A percentile compares a stretch with the other conserved stretches of the same genome.
These are phyloP conservation scores for Drosophila macrospina DNA, from an alignment of 2,888 invertebrate species.

Conservation along the genomic window DNA sequence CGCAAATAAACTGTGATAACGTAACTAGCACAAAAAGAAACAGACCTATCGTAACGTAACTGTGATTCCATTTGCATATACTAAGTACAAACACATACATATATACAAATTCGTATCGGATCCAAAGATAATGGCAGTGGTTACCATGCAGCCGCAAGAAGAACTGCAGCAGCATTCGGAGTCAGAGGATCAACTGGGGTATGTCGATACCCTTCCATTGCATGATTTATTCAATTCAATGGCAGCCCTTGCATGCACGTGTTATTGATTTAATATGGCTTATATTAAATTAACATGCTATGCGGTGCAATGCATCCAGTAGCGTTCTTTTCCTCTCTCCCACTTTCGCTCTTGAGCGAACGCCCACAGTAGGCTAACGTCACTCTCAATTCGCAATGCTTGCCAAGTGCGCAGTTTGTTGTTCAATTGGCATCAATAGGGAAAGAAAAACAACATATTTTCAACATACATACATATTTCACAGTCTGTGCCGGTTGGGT, in stretches of 20 bases:
- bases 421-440: conserved; percentile 54
- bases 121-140: conserved; percentile 19
- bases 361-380: background rate
- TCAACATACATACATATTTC: conserved; percentile 12
- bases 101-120: conserved; percentile 22
- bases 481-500: conserved; percentile 31
- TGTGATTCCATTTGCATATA: conserved; percentile 41
- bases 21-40: conserved; percentile 35
- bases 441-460: conserved; percentile 38
- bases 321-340: background rate
- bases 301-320: background rate
- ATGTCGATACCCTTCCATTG: conserved; percentile 25
- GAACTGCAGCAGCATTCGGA: conserved; percentile 21
- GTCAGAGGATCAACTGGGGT: conserved; percentile 47
- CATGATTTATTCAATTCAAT: background rate
- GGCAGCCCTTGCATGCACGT: conserved; percentile 40
- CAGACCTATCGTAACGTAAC: conserved; percentile 38
- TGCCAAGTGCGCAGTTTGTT: conserved; percentile 81
- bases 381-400: conserved; percentile 55
- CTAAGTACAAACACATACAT: conserved; percentile 13
- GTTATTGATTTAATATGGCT: conserved; percentile 50
- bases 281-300: conserved; percentile 29
- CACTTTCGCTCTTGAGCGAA: conserved; percentile 15
- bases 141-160: conserved; percentile 31
- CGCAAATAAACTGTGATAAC: conserved; percentile 73